Evolutionary conservation across 2,888 invertebrate species (phyloP), one percentile per base, ranked within the genome.

Genomic region (Netelia virgata): DNA sequence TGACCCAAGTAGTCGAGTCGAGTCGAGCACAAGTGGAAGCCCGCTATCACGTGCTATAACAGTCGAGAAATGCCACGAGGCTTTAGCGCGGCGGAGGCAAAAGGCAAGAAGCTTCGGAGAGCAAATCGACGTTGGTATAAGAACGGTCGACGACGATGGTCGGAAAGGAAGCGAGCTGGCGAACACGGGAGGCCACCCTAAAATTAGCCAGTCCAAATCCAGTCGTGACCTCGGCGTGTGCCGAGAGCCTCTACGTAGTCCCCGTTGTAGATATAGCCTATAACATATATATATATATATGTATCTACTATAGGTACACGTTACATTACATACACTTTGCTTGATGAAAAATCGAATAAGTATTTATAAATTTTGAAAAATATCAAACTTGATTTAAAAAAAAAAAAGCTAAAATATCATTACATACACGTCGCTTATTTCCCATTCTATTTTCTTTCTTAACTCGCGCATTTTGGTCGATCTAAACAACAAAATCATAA

Each of bases 181-280:
- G 63, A 63, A 64, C 36, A 75, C 55, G 69, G 36, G 74, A 59
- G 64, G 74, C 70, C 43, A 64, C 69, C 83, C 83, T 83, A 83
- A 83, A 83, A 83, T 83, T 83, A 83, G 79, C 74, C 83, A 70
- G 64, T 79, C 79, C 83, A 79, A 83, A 83, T 79, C 79, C 83
- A 83, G 79, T 74, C 64, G 83, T 79, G 83, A 83, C 83, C 83
- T 83, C 83, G 79, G 64, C 70, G 47, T 74, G 59, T 41, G 73
- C 73, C 59, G 66, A 73, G 57, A 59, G 50, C 73, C 57, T 18
- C 61, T 5, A 55, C 69, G 70, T 68, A 66, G 70, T 36, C 23
- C 72, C 43, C 53, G 28, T 18, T 36, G 18, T 55, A 14, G 36
- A 36, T 53, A 53, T n/a, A 11, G 8, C 14, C 53, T 9, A 1